Evolutionary conservation across 2,888 invertebrate genomes (phyloP), one percentile per base, ranked within the genome.

Genomic region (Brachylomia viminalis): DNA sequence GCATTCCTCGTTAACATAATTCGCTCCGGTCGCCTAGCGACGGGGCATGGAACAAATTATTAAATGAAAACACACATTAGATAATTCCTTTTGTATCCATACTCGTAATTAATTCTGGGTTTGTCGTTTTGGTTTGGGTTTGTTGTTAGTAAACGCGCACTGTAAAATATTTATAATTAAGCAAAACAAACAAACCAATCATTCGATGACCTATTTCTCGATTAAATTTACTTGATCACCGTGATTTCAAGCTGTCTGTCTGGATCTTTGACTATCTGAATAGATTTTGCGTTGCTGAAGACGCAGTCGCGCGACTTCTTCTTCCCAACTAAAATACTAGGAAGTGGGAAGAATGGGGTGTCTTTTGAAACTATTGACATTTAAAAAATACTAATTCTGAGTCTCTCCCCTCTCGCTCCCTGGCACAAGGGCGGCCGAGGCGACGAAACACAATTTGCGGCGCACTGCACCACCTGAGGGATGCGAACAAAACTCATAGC

Each of bases 401-500:
- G 6, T 38, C 11, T 11, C 6, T 38, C 11, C 27, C 15, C 11
- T 38, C 6, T 38, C 45, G 10, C 17, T 72, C 5, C 1, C 20
- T 13, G 49, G 27, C 30, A 30, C 17, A 0, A 33, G 10, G 17
- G 47, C 52, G 61, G 42, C 42, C 30, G 11, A n/a, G 33, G 42
- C 33, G 54, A 42, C 47, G 54, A 62, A 62, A 49, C 62, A 79
- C 62, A 54, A 72, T 64, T 38, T 58, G 80, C 72, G 64, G 67
- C n/a, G 67, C 80, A 64, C 27, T 64, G 72, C 62, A 30, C 56
- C 72, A 68, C 56, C 79, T 61, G 59, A 71, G 23, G 27, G 54
- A 66, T 49, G 47, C 66, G 62, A 62, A 15, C 78, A 38, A 23
- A 27, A 49, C 67, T 58, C 70, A 42, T 15, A 13, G 52, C 69